These are phyloP conservation scores for Eumaeus atala DNA, from an alignment of 1,140 invertebrate species.

Conservation along the genomic window DNA sequence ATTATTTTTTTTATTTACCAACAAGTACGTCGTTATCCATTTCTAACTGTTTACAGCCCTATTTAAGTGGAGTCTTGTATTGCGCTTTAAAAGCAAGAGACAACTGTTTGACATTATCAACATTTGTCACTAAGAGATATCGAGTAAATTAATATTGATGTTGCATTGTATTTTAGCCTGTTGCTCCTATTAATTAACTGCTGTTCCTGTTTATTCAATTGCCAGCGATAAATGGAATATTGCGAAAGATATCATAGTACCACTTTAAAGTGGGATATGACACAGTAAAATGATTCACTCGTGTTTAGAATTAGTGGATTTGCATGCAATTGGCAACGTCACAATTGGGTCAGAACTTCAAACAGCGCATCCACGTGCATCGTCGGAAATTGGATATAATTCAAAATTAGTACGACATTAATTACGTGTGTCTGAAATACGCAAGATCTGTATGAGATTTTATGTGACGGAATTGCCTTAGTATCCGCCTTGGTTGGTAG, in stretches of 20 bases:
- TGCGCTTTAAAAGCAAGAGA: constrained; percentile 27
- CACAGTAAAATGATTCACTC: constrained; percentile 49
- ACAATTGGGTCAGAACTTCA: constrained; percentile 19
- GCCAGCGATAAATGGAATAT: constrained; percentile 40
- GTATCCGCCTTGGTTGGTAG: too few species aligned
- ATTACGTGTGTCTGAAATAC: too few species aligned
- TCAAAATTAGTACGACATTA: constrained; percentile 4
- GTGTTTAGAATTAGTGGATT: constrained; percentile 29
- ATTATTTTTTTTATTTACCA: too few species aligned
- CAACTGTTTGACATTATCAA: too few species aligned
- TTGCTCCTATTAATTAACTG: constrained; percentile 44
- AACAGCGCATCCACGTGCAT: constrained; percentile 12
- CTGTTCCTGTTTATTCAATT: constrained; percentile 56
- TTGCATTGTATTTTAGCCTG: constrained; percentile 1
- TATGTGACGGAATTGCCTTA: too few species aligned
- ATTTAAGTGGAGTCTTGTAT: not conserved
- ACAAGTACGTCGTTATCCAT: not conserved
- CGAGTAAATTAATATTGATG: constrained; percentile 2
- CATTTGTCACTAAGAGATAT: too few species aligned
- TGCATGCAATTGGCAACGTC: constrained; percentile 3
- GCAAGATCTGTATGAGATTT: too few species aligned
- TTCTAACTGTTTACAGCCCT: constrained; percentile 7
- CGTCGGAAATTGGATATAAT: constrained; percentile 3
- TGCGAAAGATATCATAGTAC: constrained; percentile 54
- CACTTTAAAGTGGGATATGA: constrained; percentile 67